Base-by-base conservation (phyloP, 2,888 invertebrate genomes). In the Slavum lentiscoides region DNA sequence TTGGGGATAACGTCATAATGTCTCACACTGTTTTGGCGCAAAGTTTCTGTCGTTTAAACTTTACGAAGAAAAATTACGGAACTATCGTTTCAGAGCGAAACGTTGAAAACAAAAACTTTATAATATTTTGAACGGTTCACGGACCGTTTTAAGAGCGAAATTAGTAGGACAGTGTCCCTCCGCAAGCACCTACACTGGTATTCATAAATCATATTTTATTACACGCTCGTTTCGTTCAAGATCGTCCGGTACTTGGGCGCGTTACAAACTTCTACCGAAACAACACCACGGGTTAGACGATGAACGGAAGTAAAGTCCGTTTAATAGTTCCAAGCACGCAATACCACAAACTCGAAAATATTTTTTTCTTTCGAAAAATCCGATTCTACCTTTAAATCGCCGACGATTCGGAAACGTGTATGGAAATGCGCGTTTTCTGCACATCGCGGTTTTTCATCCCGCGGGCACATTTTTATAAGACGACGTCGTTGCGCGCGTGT, bases 171-270 rank as follows among this genome's bases (percentile, higher is more conserved):
- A 55, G 53, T 37, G 64, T 64, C 6, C 30, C 49, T 2, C 6
- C 43, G 7, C 43, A 43, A 30, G 4, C 49, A 53, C 74, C 37
- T 62, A 7, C 49, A 53, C 74, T 53, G 17, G 21, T 64, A 39
- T 30, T 74, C 74, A 74, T 74, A 74, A 74, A 74, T 74, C 64
- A 74, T 69, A 23, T 15, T 9, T 5, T 30, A 30, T 30, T 30
- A 30, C 30, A 4, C 43, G 61, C 21, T 37, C 64, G 37, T 30
- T 30, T 43, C 43, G 43, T 6, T 2, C 17, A 73, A 23, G n/a
- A 62, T 74, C 59, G 21, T 30, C 61, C 49, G n/a, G 61, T 53
- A 62, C 62, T 64, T n/a, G 8, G 4, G 4, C 43, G 1, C 15
- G 37, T 55, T 21, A 37, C 37, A 43, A 49, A 73, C 59, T 43